These are phyloP conservation scores for Camponotus fellah DNA, from an alignment of 2,888 invertebrate species.

Conservation along the genomic window DNA sequence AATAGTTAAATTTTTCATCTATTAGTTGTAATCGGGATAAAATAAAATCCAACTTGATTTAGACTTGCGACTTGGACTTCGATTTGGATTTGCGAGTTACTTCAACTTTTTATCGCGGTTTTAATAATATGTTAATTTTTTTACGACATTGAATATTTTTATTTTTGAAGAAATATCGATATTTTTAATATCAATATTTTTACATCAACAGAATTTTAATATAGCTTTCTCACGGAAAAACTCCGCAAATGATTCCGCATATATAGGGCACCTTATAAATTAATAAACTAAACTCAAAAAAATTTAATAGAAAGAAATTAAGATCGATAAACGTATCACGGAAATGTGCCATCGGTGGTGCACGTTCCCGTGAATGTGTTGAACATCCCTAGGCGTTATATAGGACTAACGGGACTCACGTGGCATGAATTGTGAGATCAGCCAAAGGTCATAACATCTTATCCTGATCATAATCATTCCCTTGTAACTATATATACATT, in stretches of 20 bases:
- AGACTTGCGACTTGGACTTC: too few relatives aligned
- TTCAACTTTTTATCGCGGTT: too few relatives aligned
- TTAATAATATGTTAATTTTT: too few relatives aligned
- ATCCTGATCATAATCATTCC: constrained; percentile 58
- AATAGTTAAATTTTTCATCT: background rate
- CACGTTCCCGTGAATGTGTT: constrained; percentile 36
- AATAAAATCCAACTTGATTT: background rate
- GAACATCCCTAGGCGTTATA: constrained; percentile 46
- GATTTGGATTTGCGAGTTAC: too few relatives aligned
- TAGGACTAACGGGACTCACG: constrained; percentile 61
- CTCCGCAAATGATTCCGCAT: background rate
- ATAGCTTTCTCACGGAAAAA: too few relatives aligned
- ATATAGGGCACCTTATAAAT: too few relatives aligned
- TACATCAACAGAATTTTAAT: too few relatives aligned
- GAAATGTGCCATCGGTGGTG: background rate
- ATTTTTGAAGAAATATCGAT: too few relatives aligned
- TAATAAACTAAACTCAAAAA: background rate
- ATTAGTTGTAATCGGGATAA: constrained; percentile 11
- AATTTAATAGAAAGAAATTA: constrained; percentile 16
- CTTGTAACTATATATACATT: constrained; percentile 31
- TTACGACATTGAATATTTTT: too few relatives aligned
- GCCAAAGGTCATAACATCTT: constrained; percentile 66
- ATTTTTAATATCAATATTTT: too few relatives aligned
- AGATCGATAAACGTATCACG: background rate
- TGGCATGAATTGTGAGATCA: constrained; percentile 43